Percentiles rank a stretch among this genome's conserved stretches.
Conservation (phyloP, 2,888 invertebrate species). For the Empis livida region DNA sequence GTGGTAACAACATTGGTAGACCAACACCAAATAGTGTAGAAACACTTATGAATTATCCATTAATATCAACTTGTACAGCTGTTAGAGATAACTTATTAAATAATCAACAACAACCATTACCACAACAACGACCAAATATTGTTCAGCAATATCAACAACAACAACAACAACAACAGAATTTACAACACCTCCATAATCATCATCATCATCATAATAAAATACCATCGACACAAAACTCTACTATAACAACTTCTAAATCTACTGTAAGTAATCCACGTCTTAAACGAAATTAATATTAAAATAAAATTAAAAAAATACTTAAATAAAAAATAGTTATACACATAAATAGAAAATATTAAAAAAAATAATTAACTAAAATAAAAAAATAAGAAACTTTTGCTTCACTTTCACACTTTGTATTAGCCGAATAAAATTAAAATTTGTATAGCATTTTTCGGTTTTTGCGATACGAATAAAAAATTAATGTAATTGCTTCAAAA, state of each 20-base stretch:
- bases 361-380: conserved; percentile 3
- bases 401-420: too few species aligned
- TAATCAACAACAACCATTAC: conserved; percentile 17
- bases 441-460: too few species aligned
- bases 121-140: conserved; percentile 35
- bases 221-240: neutral
- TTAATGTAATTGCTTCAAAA: too few species aligned
- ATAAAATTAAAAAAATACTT: neutral
- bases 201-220: neutral
- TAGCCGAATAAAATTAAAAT: too few species aligned
- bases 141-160: conserved; percentile 35
- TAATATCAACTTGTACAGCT: conserved; percentile 35
- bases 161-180: conserved; percentile 32
- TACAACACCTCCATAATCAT: conserved; percentile 15
- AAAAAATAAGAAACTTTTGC: too few species aligned
- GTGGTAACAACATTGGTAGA: conserved; percentile 14
- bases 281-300: neutral
- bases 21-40: conserved; percentile 32
- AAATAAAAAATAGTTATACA: conserved; percentile 2
- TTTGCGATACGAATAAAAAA: too few species aligned
- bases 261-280: conserved; percentile 3
- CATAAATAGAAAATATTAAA: neutral
- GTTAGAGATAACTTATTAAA: conserved; percentile 32
- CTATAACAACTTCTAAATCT: too few species aligned
- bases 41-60: conserved; percentile 33